Base-by-base conservation (phyloP, 2,888 invertebrate genomes). In the Opisthograptis luteolata region DNA sequence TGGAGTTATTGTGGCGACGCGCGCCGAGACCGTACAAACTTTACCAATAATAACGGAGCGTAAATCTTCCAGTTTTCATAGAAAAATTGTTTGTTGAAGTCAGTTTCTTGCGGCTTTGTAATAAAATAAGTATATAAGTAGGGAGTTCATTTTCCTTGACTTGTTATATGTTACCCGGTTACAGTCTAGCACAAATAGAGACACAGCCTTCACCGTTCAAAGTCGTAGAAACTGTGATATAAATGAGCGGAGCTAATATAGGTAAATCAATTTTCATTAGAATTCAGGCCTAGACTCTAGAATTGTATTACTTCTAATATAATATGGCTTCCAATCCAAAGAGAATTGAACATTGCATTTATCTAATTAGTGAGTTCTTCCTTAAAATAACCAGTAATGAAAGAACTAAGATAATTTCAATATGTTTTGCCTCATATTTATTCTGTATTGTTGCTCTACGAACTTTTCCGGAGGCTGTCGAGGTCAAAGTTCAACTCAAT, bases 31-130 rank as follows among this genome's bases (percentile, higher is more conserved):
- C 44, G 34, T 39, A 47, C 40, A 62, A 79, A 80, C 70, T 80
- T 79, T 58, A 57, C 69, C 64, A 79, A 79, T 79, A 80, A 76
- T 75, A 78, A 68, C 68, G 64, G 61, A 52, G 58, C 69, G 68
- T 78, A 77, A 80, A 79, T 79, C 73, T 64, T 43, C 35, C 34
- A 58, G 64, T 62, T 68, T 66, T 68, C 59, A 65, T 62, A 60
- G 50, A 50, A 54, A 58, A 71, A 66, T 62, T 58, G 61, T 60
- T 64, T 63, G 41, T 49, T 54, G n/a, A 40, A 40, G 43, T 32
- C 25, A 42, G 41, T 44, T 56, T 54, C 47, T 53, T 46, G 32
- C 12, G 8, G 22, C 28, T 44, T 36, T 32, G 36, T 46, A 14
- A 28, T 46, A 31, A 36, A 40, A 22, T 37, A n/a, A n/a, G n/a